A percentile compares a stretch with the other conserved stretches of the same genome.
Conservation (phyloP, 2,888 invertebrate species). For the Melanostoma scalare region DNA sequence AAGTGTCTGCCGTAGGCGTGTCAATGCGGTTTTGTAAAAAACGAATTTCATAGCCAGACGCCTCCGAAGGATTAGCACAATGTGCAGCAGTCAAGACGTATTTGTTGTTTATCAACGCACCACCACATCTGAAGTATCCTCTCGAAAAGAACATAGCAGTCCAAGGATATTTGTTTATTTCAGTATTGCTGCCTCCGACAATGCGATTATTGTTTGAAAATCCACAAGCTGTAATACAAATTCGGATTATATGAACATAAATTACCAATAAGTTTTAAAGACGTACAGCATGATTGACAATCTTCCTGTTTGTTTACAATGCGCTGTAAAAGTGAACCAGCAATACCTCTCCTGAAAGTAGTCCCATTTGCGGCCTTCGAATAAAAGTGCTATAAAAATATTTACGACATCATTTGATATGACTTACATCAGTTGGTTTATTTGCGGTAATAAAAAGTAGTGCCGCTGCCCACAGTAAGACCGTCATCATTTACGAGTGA, state of each 20-base stretch:
- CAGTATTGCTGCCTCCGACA: conserved; percentile 88
- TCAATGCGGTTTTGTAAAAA: conserved; percentile 58
- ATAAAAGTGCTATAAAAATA: neutral
- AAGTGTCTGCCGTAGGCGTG: neutral
- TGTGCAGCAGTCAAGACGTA: conserved; percentile 62
- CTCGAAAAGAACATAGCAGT: conserved; percentile 84
- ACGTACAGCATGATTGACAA: conserved; percentile 51
- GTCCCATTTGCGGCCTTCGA: conserved; percentile 30
- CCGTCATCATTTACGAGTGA: conserved; percentile 17
- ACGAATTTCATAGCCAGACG: conserved; percentile 46
- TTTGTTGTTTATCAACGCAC: conserved; percentile 85
- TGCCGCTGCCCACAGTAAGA: conserved; percentile 2
- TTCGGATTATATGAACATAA: neutral
- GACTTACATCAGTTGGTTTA: conserved; percentile 36
- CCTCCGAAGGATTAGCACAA: conserved; percentile 37
- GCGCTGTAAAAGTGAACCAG: conserved; percentile 17
- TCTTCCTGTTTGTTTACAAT: conserved; percentile 34
- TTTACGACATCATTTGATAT: neutral
- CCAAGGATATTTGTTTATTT: conserved; percentile 83
- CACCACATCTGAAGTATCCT: conserved; percentile 87
- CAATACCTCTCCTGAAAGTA: neutral
- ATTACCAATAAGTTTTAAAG: neutral
- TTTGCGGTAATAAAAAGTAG: neutral
- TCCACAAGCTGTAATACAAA: conserved; percentile 84
- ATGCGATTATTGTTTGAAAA: conserved; percentile 85